phyloP scores from a whole-genome alignment of 2,113 vertebrate genomes.

The Riparia riparia region DNA sequence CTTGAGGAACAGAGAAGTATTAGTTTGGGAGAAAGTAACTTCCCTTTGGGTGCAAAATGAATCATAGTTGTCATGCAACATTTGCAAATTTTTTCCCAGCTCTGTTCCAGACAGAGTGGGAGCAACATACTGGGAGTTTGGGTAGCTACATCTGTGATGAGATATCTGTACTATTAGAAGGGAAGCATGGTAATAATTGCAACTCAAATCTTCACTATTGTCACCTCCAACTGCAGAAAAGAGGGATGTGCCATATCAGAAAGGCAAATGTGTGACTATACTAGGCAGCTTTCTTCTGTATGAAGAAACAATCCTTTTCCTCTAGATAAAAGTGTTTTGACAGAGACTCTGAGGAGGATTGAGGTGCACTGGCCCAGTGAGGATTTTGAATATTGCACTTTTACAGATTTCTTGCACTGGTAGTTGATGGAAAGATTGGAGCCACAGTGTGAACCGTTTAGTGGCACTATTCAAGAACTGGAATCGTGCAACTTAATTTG shows the following conservation, averaged over 20 bases:
- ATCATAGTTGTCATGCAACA: background rate
- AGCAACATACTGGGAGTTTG: background rate
- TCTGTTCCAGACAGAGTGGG: too few species aligned
- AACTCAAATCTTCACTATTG: accelerated
- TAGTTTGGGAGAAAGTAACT: background rate
- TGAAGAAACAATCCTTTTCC: background rate
- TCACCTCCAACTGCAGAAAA: background rate
- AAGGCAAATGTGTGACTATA: background rate
- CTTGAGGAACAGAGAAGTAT: background rate
- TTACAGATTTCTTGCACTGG: accelerated
- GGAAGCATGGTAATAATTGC: background rate
- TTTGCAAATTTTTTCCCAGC: background rate
- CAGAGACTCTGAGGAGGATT: background rate
- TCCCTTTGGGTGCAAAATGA: background rate
- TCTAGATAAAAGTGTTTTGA: background rate
- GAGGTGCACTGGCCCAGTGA: background rate
- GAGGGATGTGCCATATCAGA: background rate
- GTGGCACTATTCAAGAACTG: background rate
- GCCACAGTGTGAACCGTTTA: background rate
- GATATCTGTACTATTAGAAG: background rate
- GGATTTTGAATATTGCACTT: background rate
- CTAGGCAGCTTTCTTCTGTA: background rate
- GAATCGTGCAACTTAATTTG: background rate
- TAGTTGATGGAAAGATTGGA: background rate
- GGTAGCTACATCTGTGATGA: background rate